phyloP scores from a whole-genome alignment of 2,797 vertebrate genomes.

The Glyptemys insculpta region DNA sequence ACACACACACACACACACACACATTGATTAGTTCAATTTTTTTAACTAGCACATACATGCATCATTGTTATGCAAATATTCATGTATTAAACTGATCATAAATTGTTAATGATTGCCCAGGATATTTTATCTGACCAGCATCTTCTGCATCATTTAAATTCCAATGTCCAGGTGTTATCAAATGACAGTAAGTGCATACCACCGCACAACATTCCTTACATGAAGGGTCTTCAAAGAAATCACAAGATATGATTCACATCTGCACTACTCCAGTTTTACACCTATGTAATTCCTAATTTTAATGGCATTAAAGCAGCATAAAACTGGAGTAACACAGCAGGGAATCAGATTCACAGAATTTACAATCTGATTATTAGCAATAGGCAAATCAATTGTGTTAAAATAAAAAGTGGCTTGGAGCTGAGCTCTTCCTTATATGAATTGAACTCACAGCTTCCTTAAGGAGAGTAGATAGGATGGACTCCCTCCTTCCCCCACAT shows the following conservation, averaged over 20 bases:
- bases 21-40: background rate
- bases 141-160: fast-evolving
- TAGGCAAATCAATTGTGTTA: background rate
- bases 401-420: background rate
- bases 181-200: background rate
- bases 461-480: background rate
- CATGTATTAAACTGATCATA: background rate
- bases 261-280: background rate
- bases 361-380: background rate
- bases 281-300: background rate
- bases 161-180: background rate
- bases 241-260: background rate
- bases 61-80: background rate
- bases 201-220: background rate
- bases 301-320: background rate
- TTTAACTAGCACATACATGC: background rate
- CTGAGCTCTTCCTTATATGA: background rate
- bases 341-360: background rate
- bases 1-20: background rate
- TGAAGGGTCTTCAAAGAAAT: background rate
- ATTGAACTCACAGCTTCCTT: background rate
- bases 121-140: background rate
- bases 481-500: background rate
- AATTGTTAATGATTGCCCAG: background rate
- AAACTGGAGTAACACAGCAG: background rate